These are phyloP conservation scores for Cheilosia vulpina DNA, from an alignment of 2,888 invertebrate genomes.

Conservation along the genomic window DNA sequence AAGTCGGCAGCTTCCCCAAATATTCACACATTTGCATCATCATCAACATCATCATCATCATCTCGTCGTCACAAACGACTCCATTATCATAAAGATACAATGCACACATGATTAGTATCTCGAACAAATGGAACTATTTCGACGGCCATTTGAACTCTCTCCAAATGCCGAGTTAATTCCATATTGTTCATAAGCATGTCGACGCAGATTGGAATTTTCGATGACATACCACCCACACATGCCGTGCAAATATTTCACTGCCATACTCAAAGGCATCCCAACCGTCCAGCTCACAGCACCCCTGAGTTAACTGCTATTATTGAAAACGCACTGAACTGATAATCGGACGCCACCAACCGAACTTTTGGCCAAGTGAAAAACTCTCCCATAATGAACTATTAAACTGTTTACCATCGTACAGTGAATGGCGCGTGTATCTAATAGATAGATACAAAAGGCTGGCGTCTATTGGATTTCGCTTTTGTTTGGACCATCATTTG, in stretches of 20 bases:
- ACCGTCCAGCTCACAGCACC: too few relatives aligned
- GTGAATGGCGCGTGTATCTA: background rate
- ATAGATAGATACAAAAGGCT: constrained; percentile 32
- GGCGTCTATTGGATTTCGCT: constrained; percentile 26
- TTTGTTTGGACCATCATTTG: constrained; percentile 11
- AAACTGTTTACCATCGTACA: constrained; percentile 53
- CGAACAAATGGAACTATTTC: constrained; percentile 26
- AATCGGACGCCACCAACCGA: constrained; percentile 7
- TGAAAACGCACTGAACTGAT: constrained; percentile 54
- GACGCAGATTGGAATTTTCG: constrained; percentile 7
- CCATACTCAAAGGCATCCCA: constrained; percentile 20
- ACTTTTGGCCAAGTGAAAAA: constrained; percentile 35
- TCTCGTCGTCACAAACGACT: constrained; percentile 1
- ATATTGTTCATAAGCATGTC: constrained; percentile 4
- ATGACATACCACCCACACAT: constrained; percentile 10
- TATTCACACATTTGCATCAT: background rate
- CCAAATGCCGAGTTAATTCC: constrained; percentile 1
- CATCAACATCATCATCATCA: background rate
- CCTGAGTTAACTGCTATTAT: constrained; percentile 7
- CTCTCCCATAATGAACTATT: constrained; percentile 63
- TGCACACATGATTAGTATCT: background rate
- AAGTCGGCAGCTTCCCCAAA: background rate
- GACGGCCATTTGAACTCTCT: constrained; percentile 5
- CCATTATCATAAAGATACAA: constrained; percentile 25
- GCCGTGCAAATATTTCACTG: background rate